A percentile compares a stretch with the other conserved stretches of the same genome.
These are phyloP conservation scores for Micromys minutus DNA, from an alignment of 2,113 vertebrate genomes.

Conservation along the genomic window DNA sequence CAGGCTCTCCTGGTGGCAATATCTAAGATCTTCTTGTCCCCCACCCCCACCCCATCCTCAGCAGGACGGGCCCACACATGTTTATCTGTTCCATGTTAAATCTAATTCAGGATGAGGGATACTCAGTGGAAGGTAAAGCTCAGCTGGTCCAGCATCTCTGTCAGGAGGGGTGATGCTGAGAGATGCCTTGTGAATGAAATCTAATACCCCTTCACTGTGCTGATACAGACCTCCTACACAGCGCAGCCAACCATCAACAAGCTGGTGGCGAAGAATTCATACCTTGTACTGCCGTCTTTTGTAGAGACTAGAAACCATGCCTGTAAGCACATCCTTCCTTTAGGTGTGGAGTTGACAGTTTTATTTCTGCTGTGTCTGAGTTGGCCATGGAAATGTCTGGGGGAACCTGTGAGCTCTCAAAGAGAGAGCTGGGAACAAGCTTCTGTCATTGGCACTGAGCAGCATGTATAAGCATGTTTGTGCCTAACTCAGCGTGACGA, in stretches of 20 bases:
- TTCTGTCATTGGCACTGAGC: not conserved
- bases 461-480: not conserved
- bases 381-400: not conserved
- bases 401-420: not conserved
- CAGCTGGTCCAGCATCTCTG: not conserved
- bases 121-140: not conserved
- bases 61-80: not conserved
- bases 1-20: not conserved
- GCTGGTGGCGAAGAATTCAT: not conserved
- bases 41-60: not conserved
- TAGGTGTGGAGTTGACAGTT: conserved; percentile 7
- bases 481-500: not conserved
- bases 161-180: not conserved
- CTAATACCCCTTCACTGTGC: not conserved
- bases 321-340: not conserved
- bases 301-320: not conserved
- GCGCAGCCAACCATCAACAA: not conserved
- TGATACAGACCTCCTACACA: not conserved
- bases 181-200: not conserved
- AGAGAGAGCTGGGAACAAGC: not conserved
- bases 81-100: not conserved
- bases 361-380: not conserved
- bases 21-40: not conserved
- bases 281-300: not conserved
- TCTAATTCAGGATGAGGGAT: not conserved